phyloP scores from a whole-genome alignment of 2,113 vertebrate genomes.

The Odocoileus hemionus region DNA sequence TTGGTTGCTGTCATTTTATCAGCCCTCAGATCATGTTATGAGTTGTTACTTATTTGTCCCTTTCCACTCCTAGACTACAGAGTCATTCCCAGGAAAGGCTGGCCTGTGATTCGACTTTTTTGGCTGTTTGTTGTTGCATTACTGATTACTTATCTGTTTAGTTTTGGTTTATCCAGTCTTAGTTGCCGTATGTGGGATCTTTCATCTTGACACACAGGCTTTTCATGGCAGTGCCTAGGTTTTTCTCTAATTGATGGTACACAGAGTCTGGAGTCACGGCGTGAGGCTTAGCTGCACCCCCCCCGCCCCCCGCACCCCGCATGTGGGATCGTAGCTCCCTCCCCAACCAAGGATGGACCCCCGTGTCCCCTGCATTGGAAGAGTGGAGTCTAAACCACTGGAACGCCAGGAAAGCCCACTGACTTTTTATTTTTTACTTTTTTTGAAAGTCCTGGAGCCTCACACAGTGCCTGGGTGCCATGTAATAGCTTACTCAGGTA shows the following conservation, averaged over 20 bases:
- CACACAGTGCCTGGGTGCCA: not conserved
- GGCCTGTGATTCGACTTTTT: not conserved
- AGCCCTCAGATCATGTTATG: not conserved
- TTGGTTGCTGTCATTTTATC: not conserved
- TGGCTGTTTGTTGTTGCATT: not conserved
- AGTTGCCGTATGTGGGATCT: not conserved
- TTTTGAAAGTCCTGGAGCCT: not conserved
- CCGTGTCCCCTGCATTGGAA: not conserved
- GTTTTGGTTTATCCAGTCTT: not conserved
- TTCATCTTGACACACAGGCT: not conserved
- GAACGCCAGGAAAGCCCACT: not conserved
- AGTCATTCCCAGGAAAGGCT: not conserved
- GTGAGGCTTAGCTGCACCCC: not conserved
- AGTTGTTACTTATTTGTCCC: not conserved
- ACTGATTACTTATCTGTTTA: not conserved
- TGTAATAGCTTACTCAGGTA: not conserved
- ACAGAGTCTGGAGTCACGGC: accelerated
- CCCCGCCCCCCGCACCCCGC: no score
- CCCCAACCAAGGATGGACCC: not conserved
- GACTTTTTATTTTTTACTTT: not conserved
- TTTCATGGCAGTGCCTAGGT: not conserved
- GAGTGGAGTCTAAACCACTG: not conserved
- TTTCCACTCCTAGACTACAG: not conserved
- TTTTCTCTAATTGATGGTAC: not conserved
- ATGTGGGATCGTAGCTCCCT: not conserved